Evolutionary conservation across 1,140 invertebrate species (phyloP), one percentile per base, ranked within the genome.

Genomic region (Magallana ariakensis): DNA sequence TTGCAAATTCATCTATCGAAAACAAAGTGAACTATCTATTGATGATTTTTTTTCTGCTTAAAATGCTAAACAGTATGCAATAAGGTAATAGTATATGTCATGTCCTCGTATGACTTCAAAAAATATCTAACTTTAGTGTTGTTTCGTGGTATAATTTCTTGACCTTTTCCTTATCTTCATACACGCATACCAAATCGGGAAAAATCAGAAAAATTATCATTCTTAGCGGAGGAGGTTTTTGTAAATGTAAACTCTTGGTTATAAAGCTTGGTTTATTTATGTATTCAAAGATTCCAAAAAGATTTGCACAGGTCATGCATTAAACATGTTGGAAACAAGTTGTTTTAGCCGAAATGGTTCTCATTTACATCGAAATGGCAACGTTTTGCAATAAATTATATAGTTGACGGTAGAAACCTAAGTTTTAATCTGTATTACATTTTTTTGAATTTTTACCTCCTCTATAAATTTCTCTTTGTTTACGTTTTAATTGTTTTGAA

Each of bases 291-390:
- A 60, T 60, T 60, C 58, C 13, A 19, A 70, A 70, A 26, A 22
- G 19, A 1, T 26, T 70, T 26, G 22, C 13, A 13, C 4, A 70
- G 19, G 66, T 26, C 22, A 70, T 11, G 8, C 7, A 70, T 70
- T 70, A 26, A 26, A 70, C 19, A 26, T 33, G 22, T 10, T 70
- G 7, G 19, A 66, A 70, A 70, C 66, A 10, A 70, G 66, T 70
- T 22, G 9, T 70, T 70, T 70, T 26, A 33, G 8, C 19, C 66
- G 11, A 26, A 70, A 22, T 70, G 13, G 33, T 46, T 19, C n/a
- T 66, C 62, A 66, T 66, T 66, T n/a, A 66, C 62, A 66, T 66
- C 7, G 62, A 22, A 66, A 66, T 19, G n/a, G 19, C 11, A 66
- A 70, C 33, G 66, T 70, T 11, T 10, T 1, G 0, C 8, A 26